Percentiles rank a stretch among this genome's conserved stretches.
phyloP scores from a whole-genome alignment of 2,797 vertebrate species.

The Cryptoblepharus egeriae region DNA sequence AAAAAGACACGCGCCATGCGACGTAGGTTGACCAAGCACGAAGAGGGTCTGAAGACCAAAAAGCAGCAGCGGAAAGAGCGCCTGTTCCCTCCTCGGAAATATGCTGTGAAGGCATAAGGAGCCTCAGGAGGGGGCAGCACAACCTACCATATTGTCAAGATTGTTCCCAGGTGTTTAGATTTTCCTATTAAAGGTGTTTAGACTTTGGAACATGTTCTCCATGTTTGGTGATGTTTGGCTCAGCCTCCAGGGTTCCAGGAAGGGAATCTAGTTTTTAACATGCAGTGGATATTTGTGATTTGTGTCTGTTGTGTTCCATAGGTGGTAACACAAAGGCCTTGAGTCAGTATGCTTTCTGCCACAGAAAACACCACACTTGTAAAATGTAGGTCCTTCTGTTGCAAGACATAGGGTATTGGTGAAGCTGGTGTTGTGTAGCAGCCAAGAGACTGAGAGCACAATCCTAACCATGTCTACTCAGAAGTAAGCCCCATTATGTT shows the following conservation, averaged over 20 bases:
- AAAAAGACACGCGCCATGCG: constrained; percentile 98
- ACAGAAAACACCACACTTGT: too few species aligned
- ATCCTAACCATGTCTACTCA: too few species aligned
- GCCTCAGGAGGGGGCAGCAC: constrained; percentile 11
- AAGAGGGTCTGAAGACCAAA: constrained; percentile 91
- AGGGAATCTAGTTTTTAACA: not conserved
- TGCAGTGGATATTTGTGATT: too few species aligned
- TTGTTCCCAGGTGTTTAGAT: not conserved
- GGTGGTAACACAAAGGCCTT: too few species aligned
- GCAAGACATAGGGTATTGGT: too few species aligned
- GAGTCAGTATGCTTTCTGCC: too few species aligned
- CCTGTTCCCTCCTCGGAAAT: constrained; percentile 91
- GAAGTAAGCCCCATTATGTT: too few species aligned
- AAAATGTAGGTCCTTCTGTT: too few species aligned
- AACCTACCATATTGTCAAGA: too few species aligned
- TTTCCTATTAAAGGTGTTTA: constrained; percentile 58
- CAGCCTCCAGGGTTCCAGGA: not conserved
- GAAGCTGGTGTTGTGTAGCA: too few species aligned
- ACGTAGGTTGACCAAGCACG: constrained; percentile 91
- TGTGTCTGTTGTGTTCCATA: too few species aligned
- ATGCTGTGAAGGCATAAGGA: constrained; percentile 91
- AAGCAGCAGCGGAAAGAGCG: constrained; percentile 95
- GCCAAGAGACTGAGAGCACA: too few species aligned
- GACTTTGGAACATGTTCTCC: constrained; percentile 20
- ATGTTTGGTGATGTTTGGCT: not conserved